Conservation (phyloP, 2,888 invertebrate species). For the Tetrapedia diversipes region DNA sequence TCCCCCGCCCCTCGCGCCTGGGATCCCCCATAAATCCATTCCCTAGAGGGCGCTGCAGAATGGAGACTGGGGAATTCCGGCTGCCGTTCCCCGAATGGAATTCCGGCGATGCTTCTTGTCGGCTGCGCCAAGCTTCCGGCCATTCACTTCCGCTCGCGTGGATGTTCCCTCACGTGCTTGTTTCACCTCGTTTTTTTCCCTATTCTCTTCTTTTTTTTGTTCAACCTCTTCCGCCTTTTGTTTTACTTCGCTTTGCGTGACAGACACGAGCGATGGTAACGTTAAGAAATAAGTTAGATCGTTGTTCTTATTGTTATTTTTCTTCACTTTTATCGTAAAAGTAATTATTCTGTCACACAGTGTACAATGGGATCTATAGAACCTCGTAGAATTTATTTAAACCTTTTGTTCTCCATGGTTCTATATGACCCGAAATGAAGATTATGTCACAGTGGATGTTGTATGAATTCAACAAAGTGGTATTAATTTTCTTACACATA, state of each 20-base stretch:
- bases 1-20: slow-evolving; percentile 20
- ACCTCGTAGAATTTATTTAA: too few relatives aligned
- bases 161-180: background rate
- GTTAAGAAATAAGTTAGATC: too few relatives aligned
- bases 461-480: too few relatives aligned
- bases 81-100: slow-evolving; percentile 15
- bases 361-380: too few relatives aligned
- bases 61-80: slow-evolving; percentile 30
- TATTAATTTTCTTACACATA: too few relatives aligned
- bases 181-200: background rate
- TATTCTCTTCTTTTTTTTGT: background rate
- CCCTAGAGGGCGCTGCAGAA: slow-evolving; percentile 20
- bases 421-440: too few relatives aligned
- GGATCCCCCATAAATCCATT: slow-evolving; percentile 36
- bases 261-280: background rate
- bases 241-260: background rate
- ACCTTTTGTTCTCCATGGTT: too few relatives aligned
- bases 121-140: slow-evolving; percentile 6
- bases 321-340: too few relatives aligned
- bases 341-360: too few relatives aligned
- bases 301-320: too few relatives aligned
- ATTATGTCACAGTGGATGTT: too few relatives aligned
- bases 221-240: background rate
- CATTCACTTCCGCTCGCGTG: slow-evolving; percentile 4
- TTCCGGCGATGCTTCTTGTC: slow-evolving; percentile 15